These are phyloP conservation scores for Chlamydotis undulata DNA, from an alignment of 2,113 vertebrate species.

Conservation along the genomic window DNA sequence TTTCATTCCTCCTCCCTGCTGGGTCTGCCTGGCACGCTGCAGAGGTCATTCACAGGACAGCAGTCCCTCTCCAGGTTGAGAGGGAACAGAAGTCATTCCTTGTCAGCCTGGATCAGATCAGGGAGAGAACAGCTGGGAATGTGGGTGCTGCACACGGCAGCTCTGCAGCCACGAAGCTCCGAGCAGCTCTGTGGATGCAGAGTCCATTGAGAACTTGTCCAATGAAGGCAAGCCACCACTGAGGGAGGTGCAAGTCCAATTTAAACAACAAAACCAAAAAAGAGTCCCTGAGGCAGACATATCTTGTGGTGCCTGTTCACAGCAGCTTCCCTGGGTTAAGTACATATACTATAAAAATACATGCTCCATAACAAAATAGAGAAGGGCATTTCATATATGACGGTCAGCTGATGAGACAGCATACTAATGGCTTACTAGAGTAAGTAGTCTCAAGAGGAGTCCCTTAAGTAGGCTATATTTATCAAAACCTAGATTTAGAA, in stretches of 20 bases:
- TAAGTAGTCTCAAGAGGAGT: not conserved
- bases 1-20: conserved; percentile 6
- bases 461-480: not conserved
- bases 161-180: not conserved
- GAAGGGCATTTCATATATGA: not conserved
- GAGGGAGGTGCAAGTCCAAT: not conserved
- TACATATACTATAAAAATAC: not conserved
- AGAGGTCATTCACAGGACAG: not conserved
- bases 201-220: not conserved
- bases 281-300: not conserved
- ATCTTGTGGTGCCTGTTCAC: not conserved
- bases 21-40: not conserved
- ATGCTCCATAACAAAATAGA: not conserved
- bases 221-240: not conserved
- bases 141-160: not conserved
- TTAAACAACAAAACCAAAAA: not conserved
- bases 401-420: not conserved
- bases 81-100: not conserved
- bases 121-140: conserved; percentile 45
- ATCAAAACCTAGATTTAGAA: not conserved
- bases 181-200: not conserved
- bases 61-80: not conserved
- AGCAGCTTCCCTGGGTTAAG: not conserved
- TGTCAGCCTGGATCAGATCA: accelerated
- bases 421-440: not conserved